These are phyloP conservation scores for human (Homo sapiens) DNA, from an alignment of 2,113 vertebrate genomes.

Conservation along the genomic window DNA sequence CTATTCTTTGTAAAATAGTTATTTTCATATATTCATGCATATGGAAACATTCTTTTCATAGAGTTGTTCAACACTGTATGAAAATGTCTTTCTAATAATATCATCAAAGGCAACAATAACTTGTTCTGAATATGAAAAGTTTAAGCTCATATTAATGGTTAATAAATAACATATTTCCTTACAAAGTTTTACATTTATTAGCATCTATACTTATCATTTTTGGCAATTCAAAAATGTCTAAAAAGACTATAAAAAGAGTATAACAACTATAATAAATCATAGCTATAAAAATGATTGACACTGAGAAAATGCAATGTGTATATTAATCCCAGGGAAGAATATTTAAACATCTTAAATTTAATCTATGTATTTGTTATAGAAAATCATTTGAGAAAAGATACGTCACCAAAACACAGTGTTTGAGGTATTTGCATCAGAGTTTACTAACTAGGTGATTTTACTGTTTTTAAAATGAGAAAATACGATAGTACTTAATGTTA, in stretches of 20 bases:
- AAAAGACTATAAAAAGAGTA: background rate
- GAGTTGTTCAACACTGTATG: background rate
- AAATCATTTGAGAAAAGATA: background rate
- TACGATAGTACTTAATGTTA: background rate
- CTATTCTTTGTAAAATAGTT: background rate
- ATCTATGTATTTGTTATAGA: background rate
- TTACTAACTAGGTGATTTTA: background rate
- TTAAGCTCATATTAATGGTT: background rate
- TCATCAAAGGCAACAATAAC: background rate
- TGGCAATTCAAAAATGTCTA: background rate
- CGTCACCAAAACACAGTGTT: background rate
- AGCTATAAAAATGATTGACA: background rate
- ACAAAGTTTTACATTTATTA: background rate
- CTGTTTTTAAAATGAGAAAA: background rate
- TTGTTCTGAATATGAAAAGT: background rate
- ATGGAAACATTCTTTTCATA: background rate
- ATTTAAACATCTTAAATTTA: background rate
- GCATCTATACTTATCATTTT: background rate
- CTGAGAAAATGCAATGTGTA: background rate
- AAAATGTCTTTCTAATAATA: background rate
- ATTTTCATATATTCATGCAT: background rate
- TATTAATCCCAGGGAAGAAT: background rate
- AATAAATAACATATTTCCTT: background rate
- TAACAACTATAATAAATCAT: background rate
- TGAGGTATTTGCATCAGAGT: background rate